A percentile compares a stretch with the other conserved stretches of the same genome.
Evolutionary conservation across 1,140 invertebrate genomes (phyloP).

Genomic region (Aphaenogaster floridana): DNA sequence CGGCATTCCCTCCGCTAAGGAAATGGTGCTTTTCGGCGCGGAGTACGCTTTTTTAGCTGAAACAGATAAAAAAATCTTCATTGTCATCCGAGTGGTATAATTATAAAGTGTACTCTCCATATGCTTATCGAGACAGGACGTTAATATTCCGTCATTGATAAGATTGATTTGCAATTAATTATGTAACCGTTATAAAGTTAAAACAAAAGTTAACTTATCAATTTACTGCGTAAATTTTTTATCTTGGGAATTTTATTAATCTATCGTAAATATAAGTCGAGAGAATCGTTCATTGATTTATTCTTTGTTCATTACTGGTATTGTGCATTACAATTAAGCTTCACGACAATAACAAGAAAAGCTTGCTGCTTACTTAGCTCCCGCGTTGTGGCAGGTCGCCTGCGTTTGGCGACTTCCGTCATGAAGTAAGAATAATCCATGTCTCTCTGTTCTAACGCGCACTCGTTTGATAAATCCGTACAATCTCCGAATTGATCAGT

Average conservation of each 20-base stretch:
- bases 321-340: neutral
- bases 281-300: neutral
- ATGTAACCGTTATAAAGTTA: neutral
- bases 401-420: conserved; percentile 81
- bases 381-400: conserved; percentile 81
- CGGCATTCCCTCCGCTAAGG: conserved; percentile 92
- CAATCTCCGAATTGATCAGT: neutral
- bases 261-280: neutral
- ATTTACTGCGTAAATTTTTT: conserved; percentile 1
- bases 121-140: neutral
- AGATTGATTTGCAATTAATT: neutral
- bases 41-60: conserved; percentile 90
- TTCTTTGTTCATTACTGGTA: neutral
- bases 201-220: conserved; percentile 7
- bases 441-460: conserved; percentile 68
- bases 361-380: conserved; percentile 82
- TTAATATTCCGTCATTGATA: neutral
- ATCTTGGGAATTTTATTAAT: neutral
- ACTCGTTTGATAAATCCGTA: neutral
- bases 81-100: neutral
- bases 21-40: conserved; percentile 90
- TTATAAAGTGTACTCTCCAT: neutral
- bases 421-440: conserved; percentile 83
- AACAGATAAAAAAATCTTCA: conserved; percentile 59
- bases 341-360: conserved; percentile 1